These are phyloP conservation scores for Archips xylosteana DNA, from an alignment of 2,888 invertebrate species.

Conservation along the genomic window DNA sequence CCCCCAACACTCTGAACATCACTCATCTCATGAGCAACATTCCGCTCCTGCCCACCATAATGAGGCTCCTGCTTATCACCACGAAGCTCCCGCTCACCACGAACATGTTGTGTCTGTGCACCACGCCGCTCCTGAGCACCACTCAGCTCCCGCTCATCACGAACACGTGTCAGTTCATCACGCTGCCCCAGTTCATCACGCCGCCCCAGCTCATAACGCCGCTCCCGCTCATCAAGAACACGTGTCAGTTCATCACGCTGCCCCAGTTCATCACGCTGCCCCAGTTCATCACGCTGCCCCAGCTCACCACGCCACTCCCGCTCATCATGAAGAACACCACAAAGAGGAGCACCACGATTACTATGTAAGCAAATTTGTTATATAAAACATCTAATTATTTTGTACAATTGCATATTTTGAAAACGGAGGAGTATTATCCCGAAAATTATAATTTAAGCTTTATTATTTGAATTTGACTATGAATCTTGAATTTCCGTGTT, in stretches of 20 bases:
- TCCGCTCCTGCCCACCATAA: constrained; percentile 10
- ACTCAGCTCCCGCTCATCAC: constrained; percentile 25
- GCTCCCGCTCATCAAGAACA: too few species aligned
- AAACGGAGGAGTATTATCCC: too few species aligned
- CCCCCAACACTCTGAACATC: constrained; percentile 3
- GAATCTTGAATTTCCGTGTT: too few species aligned
- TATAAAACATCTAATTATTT: too few species aligned
- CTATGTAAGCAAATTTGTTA: background rate
- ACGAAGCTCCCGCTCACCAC: constrained; percentile 40
- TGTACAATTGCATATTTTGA: too few species aligned
- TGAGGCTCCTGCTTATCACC: constrained; percentile 35
- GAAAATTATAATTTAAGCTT: too few species aligned
- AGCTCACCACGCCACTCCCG: background rate
- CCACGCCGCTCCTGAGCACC: constrained; percentile 45
- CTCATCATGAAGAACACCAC: constrained; percentile 6
- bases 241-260: constrained; percentile 43
- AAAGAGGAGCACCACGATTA: constrained; percentile 15
- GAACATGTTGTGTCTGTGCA: constrained; percentile 41
- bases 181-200: constrained; percentile 41
- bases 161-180: constrained; percentile 41
- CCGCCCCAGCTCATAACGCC: constrained; percentile 28
- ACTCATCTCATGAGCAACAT: constrained; percentile 21
- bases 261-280: constrained; percentile 27
- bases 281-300: constrained; percentile 8
- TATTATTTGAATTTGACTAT: too few species aligned